phyloP scores from a whole-genome alignment of 37 sponge, comb jelly and placozoan species.

The Oscarella lobularis region DNA sequence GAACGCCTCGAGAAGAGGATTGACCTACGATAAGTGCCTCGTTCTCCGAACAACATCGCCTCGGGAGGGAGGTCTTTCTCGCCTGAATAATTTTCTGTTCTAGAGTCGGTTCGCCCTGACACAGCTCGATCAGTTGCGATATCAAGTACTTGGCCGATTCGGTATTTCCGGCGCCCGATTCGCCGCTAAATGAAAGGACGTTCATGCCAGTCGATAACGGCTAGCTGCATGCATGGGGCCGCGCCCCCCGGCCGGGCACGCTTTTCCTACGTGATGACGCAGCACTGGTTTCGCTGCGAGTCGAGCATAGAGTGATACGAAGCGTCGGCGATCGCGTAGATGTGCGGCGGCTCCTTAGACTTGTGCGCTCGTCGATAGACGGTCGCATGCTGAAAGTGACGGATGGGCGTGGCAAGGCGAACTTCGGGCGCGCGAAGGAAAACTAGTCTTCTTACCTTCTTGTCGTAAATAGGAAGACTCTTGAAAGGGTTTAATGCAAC shows the following conservation, averaged over 20 bases:
- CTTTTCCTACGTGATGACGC: slow-evolving; percentile 72
- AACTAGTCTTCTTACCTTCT: slow-evolving; percentile 44
- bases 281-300: slow-evolving; percentile 41
- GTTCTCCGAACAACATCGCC: too few species aligned
- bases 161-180: slow-evolving; percentile 78
- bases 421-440: too few species aligned
- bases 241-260: too few species aligned
- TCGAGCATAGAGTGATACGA: slow-evolving; percentile 44
- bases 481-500: slow-evolving; percentile 77
- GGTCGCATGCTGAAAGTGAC: slow-evolving; percentile 17
- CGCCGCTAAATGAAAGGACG: slow-evolving; percentile 68
- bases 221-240: too few species aligned
- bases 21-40: too few species aligned
- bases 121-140: slow-evolving; percentile 40
- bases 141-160: slow-evolving; percentile 57
- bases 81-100: slow-evolving; percentile 73
- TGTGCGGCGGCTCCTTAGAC: slow-evolving; percentile 48
- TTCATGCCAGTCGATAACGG: too few species aligned
- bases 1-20: slow-evolving; percentile 71
- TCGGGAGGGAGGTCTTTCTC: too few species aligned
- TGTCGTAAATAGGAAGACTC: slow-evolving; percentile 32
- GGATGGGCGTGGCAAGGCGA: too few species aligned
- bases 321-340: slow-evolving; percentile 49
- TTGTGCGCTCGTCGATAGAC: slow-evolving; percentile 23
- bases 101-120: slow-evolving; percentile 19